A percentile compares a stretch with the other conserved stretches of the same genome.
Evolutionary conservation across 2,797 vertebrate species (phyloP).

Genomic region (Sebastes wilsoni): DNA sequence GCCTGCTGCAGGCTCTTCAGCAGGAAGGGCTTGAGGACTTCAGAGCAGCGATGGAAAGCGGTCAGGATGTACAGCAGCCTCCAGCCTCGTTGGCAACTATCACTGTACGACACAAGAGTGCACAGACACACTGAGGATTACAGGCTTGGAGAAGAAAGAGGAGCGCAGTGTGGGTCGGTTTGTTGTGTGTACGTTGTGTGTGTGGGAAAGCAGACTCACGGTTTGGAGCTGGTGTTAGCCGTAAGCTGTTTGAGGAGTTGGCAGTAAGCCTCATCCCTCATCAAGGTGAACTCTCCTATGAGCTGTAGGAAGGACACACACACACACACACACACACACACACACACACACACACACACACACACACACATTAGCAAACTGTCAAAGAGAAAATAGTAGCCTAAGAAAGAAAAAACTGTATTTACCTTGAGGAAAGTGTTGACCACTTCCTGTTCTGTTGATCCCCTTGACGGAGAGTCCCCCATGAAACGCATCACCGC

Average conservation of each 20-base stretch:
- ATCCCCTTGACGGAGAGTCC: conserved; percentile 86
- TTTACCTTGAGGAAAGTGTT: conserved; percentile 91
- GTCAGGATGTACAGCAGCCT: conserved; percentile 92
- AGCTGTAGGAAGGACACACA: conserved; percentile 77
- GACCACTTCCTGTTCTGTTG: conserved; percentile 88
- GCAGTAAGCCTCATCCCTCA: conserved; percentile 95
- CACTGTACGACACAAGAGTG: conserved; percentile 76
- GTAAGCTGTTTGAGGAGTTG: conserved; percentile 96
- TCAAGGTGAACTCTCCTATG: conserved; percentile 87
- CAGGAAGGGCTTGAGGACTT: conserved; percentile 90
- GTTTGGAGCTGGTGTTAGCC: conserved; percentile 91
- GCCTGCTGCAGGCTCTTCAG: conserved; percentile 87
- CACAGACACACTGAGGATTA: conserved; percentile 35
- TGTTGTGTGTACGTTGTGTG: not conserved
- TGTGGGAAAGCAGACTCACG: conserved; percentile 80
- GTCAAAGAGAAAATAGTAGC: not conserved
- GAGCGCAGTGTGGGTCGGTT: not conserved
- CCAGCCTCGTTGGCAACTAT: conserved; percentile 96
- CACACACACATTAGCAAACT: not conserved
- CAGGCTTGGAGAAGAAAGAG: conserved; percentile 12
- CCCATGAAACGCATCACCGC: conserved; percentile 98
- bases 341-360: not conserved
- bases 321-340: not conserved
- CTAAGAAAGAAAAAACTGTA: not conserved
- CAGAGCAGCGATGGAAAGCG: conserved; percentile 91